Base-by-base conservation (phyloP, 2,113 vertebrate species). In the Salvelinus sp. region DNA sequence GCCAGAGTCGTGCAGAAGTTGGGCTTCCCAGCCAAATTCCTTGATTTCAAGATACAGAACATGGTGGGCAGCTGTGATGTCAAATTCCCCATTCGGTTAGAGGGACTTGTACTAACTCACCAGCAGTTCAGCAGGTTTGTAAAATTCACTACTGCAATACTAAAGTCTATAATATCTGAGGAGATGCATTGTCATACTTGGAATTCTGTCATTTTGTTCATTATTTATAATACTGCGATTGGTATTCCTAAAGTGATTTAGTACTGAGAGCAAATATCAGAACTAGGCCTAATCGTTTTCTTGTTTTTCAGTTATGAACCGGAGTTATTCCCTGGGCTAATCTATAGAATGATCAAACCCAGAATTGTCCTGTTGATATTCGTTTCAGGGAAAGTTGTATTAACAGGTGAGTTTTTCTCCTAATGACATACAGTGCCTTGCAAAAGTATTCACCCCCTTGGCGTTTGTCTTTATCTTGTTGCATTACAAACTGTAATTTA, bases 291-390 rank as follows among this genome's bases (percentile, higher is more conserved):
- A 10, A 44, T 44, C 1, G 2, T 44, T 44, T 44, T 38, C 33
- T 38, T 85, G 44, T 86, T 67, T 87, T 88, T 71, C 79, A 99
- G 98, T 89, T 99, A 99, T 0, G 97, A 99, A 85, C 97, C 98
- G 0, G 98, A 99, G 87, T 91, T 99, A 82, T 99, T 99, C 93
- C 97, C 98, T 76, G 98, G 98, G 68, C 92, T 99, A 91, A 99
- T 99, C 89, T 99, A 99, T 91, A 95, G 98, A 91, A 99, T 99
- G 98, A 98, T 99, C 93, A 99, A 99, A 86, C 97, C 98, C 81
- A 95, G 97, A 95, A 99, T 99, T 80, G 98, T 99, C 65, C 92
- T 99, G 75, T 94, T 99, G 84, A 99, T 99, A 90, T 99, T 99
- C 91, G 98, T 99, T 83, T 99, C 98, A 85, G 98, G 98, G 83